phyloP scores from a whole-genome alignment of 2,888 invertebrate genomes.

The Dusona sp. region DNA sequence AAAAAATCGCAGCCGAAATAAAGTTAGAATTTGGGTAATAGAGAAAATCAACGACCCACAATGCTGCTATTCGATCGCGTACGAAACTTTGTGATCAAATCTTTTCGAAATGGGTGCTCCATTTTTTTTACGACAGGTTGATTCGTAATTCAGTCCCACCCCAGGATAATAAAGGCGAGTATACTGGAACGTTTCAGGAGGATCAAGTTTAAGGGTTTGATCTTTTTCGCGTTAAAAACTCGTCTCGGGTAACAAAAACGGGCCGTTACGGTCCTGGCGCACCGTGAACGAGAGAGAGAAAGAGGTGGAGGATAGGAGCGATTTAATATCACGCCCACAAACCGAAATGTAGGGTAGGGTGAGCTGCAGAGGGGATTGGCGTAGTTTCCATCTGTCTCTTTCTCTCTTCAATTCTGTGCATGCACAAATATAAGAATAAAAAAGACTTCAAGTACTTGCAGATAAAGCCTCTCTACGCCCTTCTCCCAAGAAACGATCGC shows the following conservation, averaged over 20 bases:
- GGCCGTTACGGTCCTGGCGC: constrained; percentile 67
- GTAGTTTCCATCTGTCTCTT: neutral
- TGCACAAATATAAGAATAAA: neutral
- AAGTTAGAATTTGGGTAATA: neutral
- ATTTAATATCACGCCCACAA: constrained; percentile 84
- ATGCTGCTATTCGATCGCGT: neutral
- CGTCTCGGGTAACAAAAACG: constrained; percentile 47
- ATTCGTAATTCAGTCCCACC: constrained; percentile 23
- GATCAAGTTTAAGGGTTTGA: constrained; percentile 45
- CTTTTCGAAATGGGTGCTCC: neutral
- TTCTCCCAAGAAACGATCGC: neutral
- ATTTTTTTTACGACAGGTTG: constrained; percentile 7
- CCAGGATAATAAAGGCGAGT: neutral
- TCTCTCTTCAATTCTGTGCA: neutral
- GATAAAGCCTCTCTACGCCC: neutral
- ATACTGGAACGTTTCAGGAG: constrained; percentile 10
- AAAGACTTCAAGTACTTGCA: neutral
- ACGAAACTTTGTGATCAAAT: neutral
- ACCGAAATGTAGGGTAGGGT: constrained; percentile 25
- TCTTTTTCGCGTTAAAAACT: constrained; percentile 49
- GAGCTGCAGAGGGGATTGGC: constrained; percentile 25
- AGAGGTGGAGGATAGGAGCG: constrained; percentile 76
- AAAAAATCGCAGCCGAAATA: neutral
- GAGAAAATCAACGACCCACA: neutral
- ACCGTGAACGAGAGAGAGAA: constrained; percentile 61